Conservation (phyloP, 2,888 invertebrate genomes). For the Erebia epiphron region DNA sequence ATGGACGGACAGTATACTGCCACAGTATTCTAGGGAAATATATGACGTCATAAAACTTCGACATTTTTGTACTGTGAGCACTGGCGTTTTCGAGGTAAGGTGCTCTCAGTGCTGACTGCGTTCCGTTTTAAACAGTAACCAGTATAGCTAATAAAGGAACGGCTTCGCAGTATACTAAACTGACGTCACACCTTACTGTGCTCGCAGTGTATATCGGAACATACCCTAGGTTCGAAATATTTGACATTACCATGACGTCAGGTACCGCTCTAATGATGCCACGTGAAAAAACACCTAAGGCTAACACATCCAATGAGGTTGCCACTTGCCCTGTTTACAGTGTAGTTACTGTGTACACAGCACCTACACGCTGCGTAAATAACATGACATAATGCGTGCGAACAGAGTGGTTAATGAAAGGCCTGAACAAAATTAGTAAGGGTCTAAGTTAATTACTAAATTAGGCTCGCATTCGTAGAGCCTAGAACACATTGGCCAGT, state of each 20-base stretch:
- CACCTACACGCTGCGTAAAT: not conserved
- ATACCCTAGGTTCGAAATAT: not conserved
- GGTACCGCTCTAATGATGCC: slow-evolving; percentile 1
- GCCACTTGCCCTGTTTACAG: slow-evolving; percentile 7
- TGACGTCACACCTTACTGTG: no score
- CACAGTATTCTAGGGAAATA: no score
- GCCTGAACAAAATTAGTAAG: not conserved
- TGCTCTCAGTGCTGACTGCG: no score
- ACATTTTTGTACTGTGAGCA: no score
- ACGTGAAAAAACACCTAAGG: slow-evolving; percentile 6
- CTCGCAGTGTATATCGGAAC: no score
- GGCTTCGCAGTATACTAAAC: no score
- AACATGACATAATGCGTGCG: slow-evolving; percentile 1
- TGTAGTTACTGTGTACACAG: not conserved
- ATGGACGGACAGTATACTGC: no score
- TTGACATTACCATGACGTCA: slow-evolving; percentile 7
- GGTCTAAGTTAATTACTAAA: not conserved
- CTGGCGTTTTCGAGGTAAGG: no score
- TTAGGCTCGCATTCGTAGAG: not conserved
- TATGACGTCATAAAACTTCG: no score
- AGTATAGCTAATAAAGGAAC: no score
- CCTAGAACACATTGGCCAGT: no score
- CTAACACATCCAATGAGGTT: slow-evolving; percentile 1
- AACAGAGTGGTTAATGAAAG: slow-evolving; percentile 2
- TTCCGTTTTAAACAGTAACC: no score